Evolutionary conservation across 2,113 vertebrate genomes (phyloP).

Genomic region (Pygoscelis adeliae): DNA sequence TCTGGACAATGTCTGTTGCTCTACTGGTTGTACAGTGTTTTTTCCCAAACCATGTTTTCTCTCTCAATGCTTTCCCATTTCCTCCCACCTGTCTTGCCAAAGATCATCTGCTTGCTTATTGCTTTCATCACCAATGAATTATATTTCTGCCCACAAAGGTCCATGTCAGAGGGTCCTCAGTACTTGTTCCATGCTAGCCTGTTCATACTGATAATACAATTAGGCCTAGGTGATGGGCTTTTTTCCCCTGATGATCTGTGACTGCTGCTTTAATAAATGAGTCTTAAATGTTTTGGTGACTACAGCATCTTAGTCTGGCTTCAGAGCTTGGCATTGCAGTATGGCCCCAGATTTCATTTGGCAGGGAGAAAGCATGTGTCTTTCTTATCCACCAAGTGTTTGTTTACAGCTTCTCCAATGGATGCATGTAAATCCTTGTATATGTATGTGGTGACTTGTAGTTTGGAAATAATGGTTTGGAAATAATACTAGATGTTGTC

Average conservation of each 20-base stretch:
- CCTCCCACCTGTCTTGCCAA: background rate
- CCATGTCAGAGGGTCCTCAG: background rate
- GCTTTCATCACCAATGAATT: background rate
- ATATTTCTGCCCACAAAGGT: background rate
- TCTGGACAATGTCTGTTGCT: background rate
- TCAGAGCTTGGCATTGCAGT: background rate
- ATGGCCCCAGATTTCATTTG: background rate
- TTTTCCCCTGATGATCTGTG: background rate
- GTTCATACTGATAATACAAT: background rate
- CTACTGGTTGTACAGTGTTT: background rate
- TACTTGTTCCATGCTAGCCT: background rate
- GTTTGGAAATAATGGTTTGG: background rate
- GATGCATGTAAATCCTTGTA: background rate
- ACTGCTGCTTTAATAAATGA: background rate
- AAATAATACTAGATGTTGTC: background rate
- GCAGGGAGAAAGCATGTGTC: background rate
- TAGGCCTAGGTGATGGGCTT: background rate
- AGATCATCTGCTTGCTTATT: conserved; percentile 5
- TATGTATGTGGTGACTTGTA: background rate
- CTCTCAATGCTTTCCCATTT: background rate
- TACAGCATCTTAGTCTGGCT: background rate
- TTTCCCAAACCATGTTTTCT: background rate
- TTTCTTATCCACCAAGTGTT: background rate
- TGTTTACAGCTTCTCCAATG: background rate
- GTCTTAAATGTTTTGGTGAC: background rate